Conservation (phyloP, 2,113 vertebrate genomes). For the Nothobranchius kuhntae region DNA sequence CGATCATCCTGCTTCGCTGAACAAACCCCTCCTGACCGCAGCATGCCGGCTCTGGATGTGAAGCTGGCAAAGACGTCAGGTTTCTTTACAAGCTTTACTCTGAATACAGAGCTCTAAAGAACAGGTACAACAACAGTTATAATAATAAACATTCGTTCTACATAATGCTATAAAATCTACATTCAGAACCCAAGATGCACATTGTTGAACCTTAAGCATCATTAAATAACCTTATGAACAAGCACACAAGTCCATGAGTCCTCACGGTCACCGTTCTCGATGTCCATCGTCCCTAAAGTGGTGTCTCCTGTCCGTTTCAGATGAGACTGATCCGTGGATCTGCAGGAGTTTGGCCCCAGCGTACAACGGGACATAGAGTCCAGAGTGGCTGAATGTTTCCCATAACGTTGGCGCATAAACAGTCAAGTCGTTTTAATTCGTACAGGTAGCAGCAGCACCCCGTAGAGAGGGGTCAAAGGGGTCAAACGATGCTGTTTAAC, state of each 20-base stretch:
- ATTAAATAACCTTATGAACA: slow-evolving; percentile 76
- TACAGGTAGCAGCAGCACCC: slow-evolving; percentile 94
- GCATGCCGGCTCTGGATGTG: slow-evolving; percentile 12
- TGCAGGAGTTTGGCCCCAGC: slow-evolving; percentile 48
- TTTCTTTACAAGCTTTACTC: slow-evolving; percentile 59
- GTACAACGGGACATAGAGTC: slow-evolving; percentile 45
- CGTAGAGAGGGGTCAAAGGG: slow-evolving; percentile 66
- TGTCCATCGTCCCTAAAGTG: slow-evolving; percentile 8
- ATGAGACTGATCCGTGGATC: slow-evolving; percentile 48
- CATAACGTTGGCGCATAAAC: slow-evolving; percentile 76
- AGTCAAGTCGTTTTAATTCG: slow-evolving; percentile 74
- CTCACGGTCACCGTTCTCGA: slow-evolving; percentile 1
- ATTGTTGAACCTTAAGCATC: slow-evolving; percentile 66
- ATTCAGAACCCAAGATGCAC: slow-evolving; percentile 77
- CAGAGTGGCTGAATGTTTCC: slow-evolving; percentile 58
- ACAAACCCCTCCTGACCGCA: slow-evolving; percentile 3
- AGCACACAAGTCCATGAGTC: slow-evolving; percentile 54
- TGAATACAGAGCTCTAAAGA: slow-evolving; percentile 73
- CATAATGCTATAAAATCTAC: slow-evolving; percentile 80
- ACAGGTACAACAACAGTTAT: slow-evolving; percentile 66
- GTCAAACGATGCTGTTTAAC: slow-evolving; percentile 21
- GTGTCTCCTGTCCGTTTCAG: slow-evolving; percentile 52
- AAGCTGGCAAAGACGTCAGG: slow-evolving; percentile 45
- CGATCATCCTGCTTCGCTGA: slow-evolving; percentile 45
- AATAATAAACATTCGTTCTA: slow-evolving; percentile 75